A percentile compares a stretch with the other conserved stretches of the same genome.
phyloP scores from a whole-genome alignment of 2,888 invertebrate species.

The Cheilosia pagana region DNA sequence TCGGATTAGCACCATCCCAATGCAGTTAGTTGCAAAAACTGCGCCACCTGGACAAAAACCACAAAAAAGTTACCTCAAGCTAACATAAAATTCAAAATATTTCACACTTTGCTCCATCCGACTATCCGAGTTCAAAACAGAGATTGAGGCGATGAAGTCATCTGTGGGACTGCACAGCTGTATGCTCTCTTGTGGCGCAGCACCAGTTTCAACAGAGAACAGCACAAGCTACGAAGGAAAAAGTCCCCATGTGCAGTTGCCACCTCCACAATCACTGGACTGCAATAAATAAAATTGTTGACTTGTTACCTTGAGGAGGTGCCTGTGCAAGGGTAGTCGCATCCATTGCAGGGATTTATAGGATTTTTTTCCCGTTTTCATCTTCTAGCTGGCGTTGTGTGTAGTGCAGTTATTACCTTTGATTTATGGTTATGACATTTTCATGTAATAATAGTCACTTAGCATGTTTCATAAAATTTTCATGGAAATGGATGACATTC shows the following conservation, averaged over 20 bases:
- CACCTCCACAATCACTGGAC: conserved; percentile 24
- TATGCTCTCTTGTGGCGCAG: not conserved
- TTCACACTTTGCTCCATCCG: conserved; percentile 44
- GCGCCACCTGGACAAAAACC: no score
- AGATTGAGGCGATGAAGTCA: conserved; percentile 56
- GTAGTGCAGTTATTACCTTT: conserved; percentile 49
- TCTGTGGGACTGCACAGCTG: conserved; percentile 37
- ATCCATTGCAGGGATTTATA: conserved; percentile 55
- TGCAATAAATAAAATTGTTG: conserved; percentile 70
- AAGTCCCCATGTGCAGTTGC: conserved; percentile 13
- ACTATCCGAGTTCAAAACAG: conserved; percentile 34
- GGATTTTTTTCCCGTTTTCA: conserved; percentile 25
- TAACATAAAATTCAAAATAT: conserved; percentile 3
- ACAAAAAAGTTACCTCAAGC: no score
- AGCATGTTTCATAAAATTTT: conserved; percentile 55
- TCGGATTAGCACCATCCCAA: no score
- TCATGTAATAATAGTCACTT: conserved; percentile 72
- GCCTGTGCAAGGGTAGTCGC: conserved; percentile 5
- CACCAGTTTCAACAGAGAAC: conserved; percentile 22
- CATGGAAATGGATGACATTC: conserved; percentile 37
- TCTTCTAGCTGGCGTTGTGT: conserved; percentile 17
- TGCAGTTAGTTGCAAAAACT: no score
- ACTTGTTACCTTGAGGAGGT: conserved; percentile 61
- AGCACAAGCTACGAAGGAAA: conserved; percentile 15
- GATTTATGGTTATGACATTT: conserved; percentile 68